A percentile compares a stretch with the other conserved stretches of the same genome.
These are phyloP conservation scores for Pygoscelis adeliae DNA, from an alignment of 2,113 vertebrate genomes.

Conservation along the genomic window DNA sequence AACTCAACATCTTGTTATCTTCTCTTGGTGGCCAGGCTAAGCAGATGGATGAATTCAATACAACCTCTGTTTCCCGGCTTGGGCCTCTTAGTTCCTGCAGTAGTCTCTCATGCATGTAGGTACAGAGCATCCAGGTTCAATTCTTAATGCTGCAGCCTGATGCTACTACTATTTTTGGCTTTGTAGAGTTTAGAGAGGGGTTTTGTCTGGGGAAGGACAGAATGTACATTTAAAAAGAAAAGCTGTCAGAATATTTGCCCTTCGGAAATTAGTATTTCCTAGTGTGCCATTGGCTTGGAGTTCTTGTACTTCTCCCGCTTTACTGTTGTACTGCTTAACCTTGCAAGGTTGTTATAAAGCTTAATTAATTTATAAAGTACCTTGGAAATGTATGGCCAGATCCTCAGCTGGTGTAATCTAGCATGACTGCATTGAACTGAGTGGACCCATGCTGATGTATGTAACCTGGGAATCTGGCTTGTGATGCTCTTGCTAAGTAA, in stretches of 20 bases:
- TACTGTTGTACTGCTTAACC: not conserved
- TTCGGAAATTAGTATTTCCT: not conserved
- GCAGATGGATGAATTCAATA: not conserved
- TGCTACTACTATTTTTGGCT: not conserved
- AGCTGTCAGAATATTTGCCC: not conserved
- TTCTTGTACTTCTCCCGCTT: not conserved
- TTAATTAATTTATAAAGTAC: constrained; percentile 1
- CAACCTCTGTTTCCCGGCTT: not conserved
- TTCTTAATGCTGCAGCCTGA: not conserved
- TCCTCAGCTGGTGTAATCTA: not conserved
- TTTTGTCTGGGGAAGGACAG: not conserved
- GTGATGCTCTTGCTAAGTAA: not conserved
- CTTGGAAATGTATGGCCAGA: not conserved
- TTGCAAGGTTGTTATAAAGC: not conserved
- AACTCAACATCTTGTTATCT: not conserved
- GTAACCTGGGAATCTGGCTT: not conserved
- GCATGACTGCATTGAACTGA: not conserved
- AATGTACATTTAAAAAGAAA: not conserved
- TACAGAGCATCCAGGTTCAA: not conserved
- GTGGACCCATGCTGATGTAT: not conserved
- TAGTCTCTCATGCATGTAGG: accelerated
- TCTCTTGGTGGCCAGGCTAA: not conserved
- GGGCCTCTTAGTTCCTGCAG: not conserved
- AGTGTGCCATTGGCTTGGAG: not conserved
- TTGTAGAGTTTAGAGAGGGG: not conserved